Conservation (phyloP, 2,113 vertebrate species). For the Daubentonia madagascariensis region DNA sequence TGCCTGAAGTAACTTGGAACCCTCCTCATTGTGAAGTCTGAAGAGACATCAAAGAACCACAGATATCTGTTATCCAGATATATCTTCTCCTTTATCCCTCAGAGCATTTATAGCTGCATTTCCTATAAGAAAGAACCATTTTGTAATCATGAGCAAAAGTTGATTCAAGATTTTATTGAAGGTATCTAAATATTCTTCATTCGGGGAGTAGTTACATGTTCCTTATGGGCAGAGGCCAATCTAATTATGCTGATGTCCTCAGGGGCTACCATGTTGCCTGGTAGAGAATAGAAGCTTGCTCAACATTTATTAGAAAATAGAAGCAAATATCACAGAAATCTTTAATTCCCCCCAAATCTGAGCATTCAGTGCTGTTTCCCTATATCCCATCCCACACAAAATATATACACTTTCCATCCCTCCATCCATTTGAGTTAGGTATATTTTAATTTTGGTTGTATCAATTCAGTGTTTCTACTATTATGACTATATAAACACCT, state of each 20-base stretch:
- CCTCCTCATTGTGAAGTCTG: neutral
- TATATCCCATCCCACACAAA: neutral
- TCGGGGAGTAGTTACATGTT: neutral
- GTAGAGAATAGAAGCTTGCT: neutral
- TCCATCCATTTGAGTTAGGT: neutral
- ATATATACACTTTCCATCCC: neutral
- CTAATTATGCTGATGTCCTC: neutral
- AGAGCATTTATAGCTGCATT: neutral
- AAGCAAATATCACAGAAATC: neutral
- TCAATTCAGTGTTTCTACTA: neutral
- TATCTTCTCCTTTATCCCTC: neutral
- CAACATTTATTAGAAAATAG: neutral
- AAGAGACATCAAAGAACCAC: neutral
- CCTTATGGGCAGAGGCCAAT: neutral
- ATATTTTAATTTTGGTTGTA: neutral
- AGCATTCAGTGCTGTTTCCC: neutral
- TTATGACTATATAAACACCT: neutral
- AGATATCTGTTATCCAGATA: neutral
- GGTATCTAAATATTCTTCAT: constrained; percentile 13
- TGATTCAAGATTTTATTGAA: constrained; percentile 23
- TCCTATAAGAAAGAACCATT: neutral
- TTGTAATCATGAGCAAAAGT: neutral
- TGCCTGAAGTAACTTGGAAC: neutral
- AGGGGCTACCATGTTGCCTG: neutral
- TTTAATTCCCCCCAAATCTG: neutral